Conservation (phyloP, 2,888 invertebrate species). For the Tiliacea aurago region DNA sequence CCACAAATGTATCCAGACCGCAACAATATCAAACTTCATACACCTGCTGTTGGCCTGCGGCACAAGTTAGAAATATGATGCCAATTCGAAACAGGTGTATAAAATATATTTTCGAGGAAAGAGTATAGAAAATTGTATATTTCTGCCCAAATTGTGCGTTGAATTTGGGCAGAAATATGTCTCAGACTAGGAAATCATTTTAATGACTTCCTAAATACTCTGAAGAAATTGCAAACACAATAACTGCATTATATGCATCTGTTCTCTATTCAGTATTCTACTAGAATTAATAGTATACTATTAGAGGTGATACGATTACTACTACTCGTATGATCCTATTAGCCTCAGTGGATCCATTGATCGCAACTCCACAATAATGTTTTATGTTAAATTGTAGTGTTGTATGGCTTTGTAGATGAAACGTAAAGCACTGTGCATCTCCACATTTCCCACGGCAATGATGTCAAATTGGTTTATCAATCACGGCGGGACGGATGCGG, state of each 20-base stretch:
- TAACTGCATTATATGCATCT: constrained; percentile 32
- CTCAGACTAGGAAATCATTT: too few species aligned
- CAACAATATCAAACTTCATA: not conserved
- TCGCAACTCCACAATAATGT: constrained; percentile 40
- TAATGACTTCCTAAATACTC: too few species aligned
- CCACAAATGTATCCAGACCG: not conserved
- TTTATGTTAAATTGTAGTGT: constrained; percentile 49
- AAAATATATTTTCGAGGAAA: not conserved
- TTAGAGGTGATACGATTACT: constrained; percentile 44
- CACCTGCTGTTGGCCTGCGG: not conserved
- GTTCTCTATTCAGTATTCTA: constrained; percentile 31
- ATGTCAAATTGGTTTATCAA: constrained; percentile 88
- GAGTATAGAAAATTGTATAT: not conserved
- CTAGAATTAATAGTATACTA: constrained; percentile 39
- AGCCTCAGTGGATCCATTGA: constrained; percentile 40
- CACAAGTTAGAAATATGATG: not conserved
- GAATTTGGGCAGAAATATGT: too few species aligned
- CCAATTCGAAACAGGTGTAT: constrained; percentile 4
- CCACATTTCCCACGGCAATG: constrained; percentile 87
- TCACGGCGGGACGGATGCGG: constrained; percentile 86
- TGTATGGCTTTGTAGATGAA: constrained; percentile 50
- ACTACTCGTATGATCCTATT: constrained; percentile 47
- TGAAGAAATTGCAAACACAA: constrained; percentile 8
- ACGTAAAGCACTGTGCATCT: constrained; percentile 65
- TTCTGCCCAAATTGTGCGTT: not conserved